Conservation (phyloP, 2,113 vertebrate genomes). For the Hystrix brachyura region DNA sequence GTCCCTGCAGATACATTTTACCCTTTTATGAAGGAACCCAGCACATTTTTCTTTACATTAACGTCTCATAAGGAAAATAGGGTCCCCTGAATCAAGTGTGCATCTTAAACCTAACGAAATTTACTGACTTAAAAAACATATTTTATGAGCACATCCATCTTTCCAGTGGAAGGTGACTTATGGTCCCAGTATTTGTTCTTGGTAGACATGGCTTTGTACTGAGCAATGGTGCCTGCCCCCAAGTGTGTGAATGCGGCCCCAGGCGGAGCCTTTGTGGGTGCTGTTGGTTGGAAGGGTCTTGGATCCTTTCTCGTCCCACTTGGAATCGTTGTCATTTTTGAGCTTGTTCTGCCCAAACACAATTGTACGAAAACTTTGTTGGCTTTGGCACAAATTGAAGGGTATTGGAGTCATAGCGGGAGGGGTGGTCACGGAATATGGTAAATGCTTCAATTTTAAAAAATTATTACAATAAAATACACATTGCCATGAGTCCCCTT, state of each 20-base stretch:
- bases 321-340: background rate
- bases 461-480: background rate
- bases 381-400: background rate
- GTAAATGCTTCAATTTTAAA: background rate
- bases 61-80: background rate
- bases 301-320: rapidly evolving
- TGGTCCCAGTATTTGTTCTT: rapidly evolving
- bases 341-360: background rate
- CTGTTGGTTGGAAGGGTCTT: rapidly evolving
- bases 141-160: background rate
- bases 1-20: background rate
- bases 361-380: background rate
- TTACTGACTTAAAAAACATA: background rate
- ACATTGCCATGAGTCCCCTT: background rate
- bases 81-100: background rate
- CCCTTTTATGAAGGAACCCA: background rate
- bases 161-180: background rate
- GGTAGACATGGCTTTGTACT: background rate
- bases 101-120: background rate
- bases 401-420: background rate
- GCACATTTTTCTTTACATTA: background rate
- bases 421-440: background rate
- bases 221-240: too few species aligned
- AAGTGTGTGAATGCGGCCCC: background rate
- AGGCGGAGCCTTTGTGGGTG: background rate